Evolutionary conservation across 2,797 vertebrate species (phyloP), one percentile per base, ranked within the genome.

Genomic region (Sebastes diaconus): DNA sequence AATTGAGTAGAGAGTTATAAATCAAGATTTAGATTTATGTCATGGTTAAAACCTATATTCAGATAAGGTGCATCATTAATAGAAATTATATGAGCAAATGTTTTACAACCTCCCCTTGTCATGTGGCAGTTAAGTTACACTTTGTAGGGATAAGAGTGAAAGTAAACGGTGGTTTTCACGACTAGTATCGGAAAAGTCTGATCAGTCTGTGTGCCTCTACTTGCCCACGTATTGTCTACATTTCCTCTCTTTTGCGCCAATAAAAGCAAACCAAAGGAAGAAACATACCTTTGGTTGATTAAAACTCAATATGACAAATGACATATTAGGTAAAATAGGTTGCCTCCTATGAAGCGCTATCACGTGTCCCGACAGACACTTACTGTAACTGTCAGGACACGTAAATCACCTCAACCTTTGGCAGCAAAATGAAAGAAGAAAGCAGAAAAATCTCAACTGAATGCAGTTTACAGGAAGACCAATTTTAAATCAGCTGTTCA

Each of bases 271-370:
- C 42, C 34, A 11, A 11, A 80, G 71, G 36, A 73, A 58, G 69
- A 88, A 76, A 84, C 58, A 83, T 74, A 78, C 77, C 75, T 80
- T 61, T 42, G 59, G 79, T 77, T 84, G 85, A 77, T 85, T 76
- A 80, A 85, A 89, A 85, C 74, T 87, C 75, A 83, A 83, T 73
- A 84, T 84, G 86, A 91, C 81, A 87, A 88, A 88, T 88, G 74
- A 84, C 84, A 83, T 75, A 87, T 86, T 77, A 73, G 82, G 61
- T 80, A 13, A 85, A 87, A 77, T 69, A 66, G 61, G 67, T 80
- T 80, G 34, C 39, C 61, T 77, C 61, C 84, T 81, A 85, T 89
- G 61, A 85, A 42, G 36, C 32, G 82, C 50, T 79, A 84, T 87
- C 78, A 70, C 66, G 25, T 86, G 79, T 84, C 69, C 79, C 18